Base-by-base conservation (phyloP, 1,140 invertebrate species). In the Cyclina sinensis region DNA sequence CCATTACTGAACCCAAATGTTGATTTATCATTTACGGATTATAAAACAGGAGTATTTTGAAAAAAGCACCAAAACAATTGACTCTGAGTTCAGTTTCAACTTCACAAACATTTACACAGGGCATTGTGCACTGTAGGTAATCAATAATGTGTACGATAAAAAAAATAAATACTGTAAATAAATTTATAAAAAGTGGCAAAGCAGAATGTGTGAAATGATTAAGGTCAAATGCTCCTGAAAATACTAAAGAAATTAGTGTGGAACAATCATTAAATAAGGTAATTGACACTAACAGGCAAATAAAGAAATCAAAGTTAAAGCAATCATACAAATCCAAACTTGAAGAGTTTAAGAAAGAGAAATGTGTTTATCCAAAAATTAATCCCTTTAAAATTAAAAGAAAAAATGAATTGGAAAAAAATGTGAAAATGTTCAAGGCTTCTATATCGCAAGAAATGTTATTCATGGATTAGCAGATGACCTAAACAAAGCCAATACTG, bases 381-480 rank as follows among this genome's bases (percentile, higher is more conserved):
- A 43, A 9, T 32, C 11, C 27, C 48, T 24, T 27, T 51, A n/a
- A 79, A 79, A 9, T 3, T 14, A 79, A 54, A n/a, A n/a, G 18
- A 54, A 46, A 51, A 9, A 12, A 11, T 3, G 32, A 79, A 51
- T 16, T 1, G 74, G 27, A 24, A 21, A 7, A 37, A 27, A 79
- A 51, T 32, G 2, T 24, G 27, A 51, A 30, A 80, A 80, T 12
- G 39, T 27, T n/a, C 12, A 59, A 59, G 78, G 59, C 35, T 7
- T 80, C 0, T 4, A 32, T 1, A 80, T 12, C 1, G 78, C 78
- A 32, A 57, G 35, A 16, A 80, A 80, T 80, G 78, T 80, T 11
- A 80, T 80, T 27, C 9, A 24, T 57, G 78, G 78, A 35, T 30
- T 80, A 14, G 9, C 78, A 37, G 32, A 57, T 21, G 78, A 80